Percentiles rank a stretch among this genome's conserved stretches.
Conservation (phyloP, 2,797 vertebrate species). For the Danio jaintianensis region DNA sequence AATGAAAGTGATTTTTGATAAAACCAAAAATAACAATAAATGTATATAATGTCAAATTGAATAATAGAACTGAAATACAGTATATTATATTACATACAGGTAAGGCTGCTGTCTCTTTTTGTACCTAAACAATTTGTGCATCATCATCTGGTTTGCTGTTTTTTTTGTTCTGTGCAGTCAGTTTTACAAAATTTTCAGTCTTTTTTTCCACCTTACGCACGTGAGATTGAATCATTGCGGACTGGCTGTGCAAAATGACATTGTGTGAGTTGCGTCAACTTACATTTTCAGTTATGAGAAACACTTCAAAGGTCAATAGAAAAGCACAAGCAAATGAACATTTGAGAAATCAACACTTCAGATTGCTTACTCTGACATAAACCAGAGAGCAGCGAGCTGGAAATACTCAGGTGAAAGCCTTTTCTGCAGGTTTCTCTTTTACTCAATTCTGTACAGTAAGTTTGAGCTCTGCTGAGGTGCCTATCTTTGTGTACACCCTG, state of each 20-base stretch:
- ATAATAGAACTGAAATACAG: no score
- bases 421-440: slow-evolving; percentile 51
- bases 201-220: background rate
- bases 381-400: slow-evolving; percentile 21
- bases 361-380: slow-evolving; percentile 22
- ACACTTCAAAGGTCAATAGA: slow-evolving; percentile 11
- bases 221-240: background rate
- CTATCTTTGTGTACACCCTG: slow-evolving; percentile 65
- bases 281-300: slow-evolving; percentile 5
- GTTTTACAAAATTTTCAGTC: no score
- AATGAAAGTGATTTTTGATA: background rate
- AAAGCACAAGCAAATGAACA: slow-evolving; percentile 26
- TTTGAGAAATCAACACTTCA: slow-evolving; percentile 33
- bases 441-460: slow-evolving; percentile 59
- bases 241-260: slow-evolving; percentile 1
- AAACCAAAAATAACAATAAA: background rate
- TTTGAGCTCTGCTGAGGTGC: slow-evolving; percentile 59
- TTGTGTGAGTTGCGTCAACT: background rate
- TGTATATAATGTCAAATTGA: no score
- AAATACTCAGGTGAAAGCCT: slow-evolving; percentile 45
- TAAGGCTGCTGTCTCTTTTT: no score
- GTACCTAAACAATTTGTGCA: no score
- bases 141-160: no score
- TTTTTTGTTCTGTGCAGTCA: no score
- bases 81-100: no score